Conservation (phyloP, 2,797 vertebrate genomes). For the Chromobotia macracanthus region DNA sequence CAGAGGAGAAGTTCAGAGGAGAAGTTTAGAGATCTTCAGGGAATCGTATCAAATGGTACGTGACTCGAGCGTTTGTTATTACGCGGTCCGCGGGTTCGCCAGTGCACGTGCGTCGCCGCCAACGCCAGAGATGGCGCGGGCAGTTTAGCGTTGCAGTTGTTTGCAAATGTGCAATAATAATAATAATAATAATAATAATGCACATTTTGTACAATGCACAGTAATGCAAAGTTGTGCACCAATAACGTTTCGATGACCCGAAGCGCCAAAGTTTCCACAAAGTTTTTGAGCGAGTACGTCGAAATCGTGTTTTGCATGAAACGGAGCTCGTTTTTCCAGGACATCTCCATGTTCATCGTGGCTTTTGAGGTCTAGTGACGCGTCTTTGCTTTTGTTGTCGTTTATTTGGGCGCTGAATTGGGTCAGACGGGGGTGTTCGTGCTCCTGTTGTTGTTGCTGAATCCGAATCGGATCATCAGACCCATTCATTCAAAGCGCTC, state of each 20-base stretch:
- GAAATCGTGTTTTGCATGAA: background rate
- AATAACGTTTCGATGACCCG: background rate
- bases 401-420: background rate
- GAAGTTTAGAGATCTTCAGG: slow-evolving; percentile 19
- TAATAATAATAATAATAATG: too few relatives aligned
- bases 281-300: background rate
- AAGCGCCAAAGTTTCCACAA: too few relatives aligned
- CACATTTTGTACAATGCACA: too few relatives aligned
- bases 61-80: slow-evolving; percentile 58
- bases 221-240: background rate
- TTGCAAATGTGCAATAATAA: too few relatives aligned
- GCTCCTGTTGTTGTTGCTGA: background rate
- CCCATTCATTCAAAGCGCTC: background rate
- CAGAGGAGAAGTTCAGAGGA: too few relatives aligned
- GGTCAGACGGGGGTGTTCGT: too few relatives aligned
- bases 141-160: background rate
- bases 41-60: slow-evolving; percentile 28
- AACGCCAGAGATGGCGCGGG: too few relatives aligned
- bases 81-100: background rate
- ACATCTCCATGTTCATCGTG: background rate
- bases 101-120: background rate
- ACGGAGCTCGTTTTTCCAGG: background rate
- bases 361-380: background rate
- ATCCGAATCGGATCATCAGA: background rate
- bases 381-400: background rate